A percentile compares a stretch with the other conserved stretches of the same genome.
These are phyloP conservation scores for Trididemnum nubilum DNA, from an alignment of 23 tunicate genomes.

Conservation along the genomic window DNA sequence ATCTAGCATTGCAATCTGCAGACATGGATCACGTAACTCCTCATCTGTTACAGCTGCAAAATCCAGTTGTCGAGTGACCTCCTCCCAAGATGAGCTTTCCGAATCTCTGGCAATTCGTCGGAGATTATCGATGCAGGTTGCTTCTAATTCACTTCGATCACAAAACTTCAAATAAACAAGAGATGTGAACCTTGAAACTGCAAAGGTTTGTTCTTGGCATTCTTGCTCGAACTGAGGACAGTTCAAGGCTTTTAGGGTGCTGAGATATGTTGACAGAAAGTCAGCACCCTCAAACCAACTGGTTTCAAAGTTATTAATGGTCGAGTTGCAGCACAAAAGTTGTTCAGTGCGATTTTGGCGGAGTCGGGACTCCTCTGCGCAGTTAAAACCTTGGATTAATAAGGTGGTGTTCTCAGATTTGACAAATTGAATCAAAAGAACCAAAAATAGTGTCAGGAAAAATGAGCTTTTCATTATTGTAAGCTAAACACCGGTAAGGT, in stretches of 20 bases:
- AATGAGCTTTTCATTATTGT: too few relatives aligned
- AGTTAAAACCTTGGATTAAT: too few relatives aligned
- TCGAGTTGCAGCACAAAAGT: background rate
- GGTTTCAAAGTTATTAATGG: background rate
- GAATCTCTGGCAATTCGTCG: background rate
- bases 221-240: conserved; percentile 24
- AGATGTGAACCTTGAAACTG: background rate
- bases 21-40: conserved; percentile 48
- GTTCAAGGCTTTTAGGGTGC: background rate
- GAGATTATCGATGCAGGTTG: background rate
- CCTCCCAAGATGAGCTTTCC: background rate
- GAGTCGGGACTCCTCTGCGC: too few relatives aligned
- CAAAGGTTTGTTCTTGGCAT: background rate
- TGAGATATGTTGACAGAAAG: background rate
- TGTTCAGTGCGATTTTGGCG: background rate
- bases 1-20: conserved; percentile 61
- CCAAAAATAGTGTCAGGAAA: too few relatives aligned
- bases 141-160: background rate
- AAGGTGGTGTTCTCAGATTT: too few relatives aligned
- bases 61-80: background rate
- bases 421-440: too few relatives aligned
- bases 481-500: too few relatives aligned
- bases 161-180: conserved; percentile 10
- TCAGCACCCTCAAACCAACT: background rate
- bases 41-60: conserved; percentile 3